A percentile compares a stretch with the other conserved stretches of the same genome.
phyloP scores from a whole-genome alignment of 2,888 invertebrate genomes.

The Chorisops tibialis region DNA sequence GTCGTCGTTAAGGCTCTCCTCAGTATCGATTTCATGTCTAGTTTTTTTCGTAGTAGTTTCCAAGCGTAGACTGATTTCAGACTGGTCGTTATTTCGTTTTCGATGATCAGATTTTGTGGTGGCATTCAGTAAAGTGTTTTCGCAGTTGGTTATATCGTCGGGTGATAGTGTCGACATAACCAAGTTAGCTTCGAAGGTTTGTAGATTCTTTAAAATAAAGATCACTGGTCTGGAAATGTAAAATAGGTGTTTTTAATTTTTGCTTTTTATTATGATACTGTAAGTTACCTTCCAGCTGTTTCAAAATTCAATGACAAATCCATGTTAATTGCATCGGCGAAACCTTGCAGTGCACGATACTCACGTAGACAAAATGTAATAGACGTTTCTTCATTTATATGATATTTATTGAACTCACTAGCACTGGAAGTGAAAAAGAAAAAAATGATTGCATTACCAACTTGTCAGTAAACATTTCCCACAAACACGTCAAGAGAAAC shows the following conservation, averaged over 20 bases:
- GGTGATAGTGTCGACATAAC: slow-evolving; percentile 65
- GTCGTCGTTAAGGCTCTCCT: too few relatives aligned
- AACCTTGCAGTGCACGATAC: slow-evolving; percentile 72
- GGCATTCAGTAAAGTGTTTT: slow-evolving; percentile 32
- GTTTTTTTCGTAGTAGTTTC: background rate
- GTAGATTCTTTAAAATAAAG: slow-evolving; percentile 67
- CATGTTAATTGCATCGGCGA: slow-evolving; percentile 71
- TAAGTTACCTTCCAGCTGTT: slow-evolving; percentile 65
- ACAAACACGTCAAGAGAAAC: too few relatives aligned
- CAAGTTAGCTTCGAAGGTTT: slow-evolving; percentile 74
- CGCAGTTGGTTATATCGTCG: slow-evolving; percentile 46
- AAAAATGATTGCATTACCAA: too few relatives aligned
- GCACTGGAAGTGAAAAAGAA: slow-evolving; percentile 35
- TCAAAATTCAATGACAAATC: slow-evolving; percentile 72
- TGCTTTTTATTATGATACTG: background rate
- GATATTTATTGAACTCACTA: slow-evolving; percentile 45
- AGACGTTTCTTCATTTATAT: slow-evolving; percentile 56
- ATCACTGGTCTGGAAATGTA: slow-evolving; percentile 62
- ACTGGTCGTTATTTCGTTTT: background rate
- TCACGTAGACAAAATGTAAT: slow-evolving; percentile 86
- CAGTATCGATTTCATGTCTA: background rate
- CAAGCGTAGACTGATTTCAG: background rate
- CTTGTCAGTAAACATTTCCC: too few relatives aligned
- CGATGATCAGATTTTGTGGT: slow-evolving; percentile 1
- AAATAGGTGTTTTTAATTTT: slow-evolving; percentile 37